Base-by-base conservation (phyloP, 1,140 invertebrate species). In the Phenacoccus solenopsis region DNA sequence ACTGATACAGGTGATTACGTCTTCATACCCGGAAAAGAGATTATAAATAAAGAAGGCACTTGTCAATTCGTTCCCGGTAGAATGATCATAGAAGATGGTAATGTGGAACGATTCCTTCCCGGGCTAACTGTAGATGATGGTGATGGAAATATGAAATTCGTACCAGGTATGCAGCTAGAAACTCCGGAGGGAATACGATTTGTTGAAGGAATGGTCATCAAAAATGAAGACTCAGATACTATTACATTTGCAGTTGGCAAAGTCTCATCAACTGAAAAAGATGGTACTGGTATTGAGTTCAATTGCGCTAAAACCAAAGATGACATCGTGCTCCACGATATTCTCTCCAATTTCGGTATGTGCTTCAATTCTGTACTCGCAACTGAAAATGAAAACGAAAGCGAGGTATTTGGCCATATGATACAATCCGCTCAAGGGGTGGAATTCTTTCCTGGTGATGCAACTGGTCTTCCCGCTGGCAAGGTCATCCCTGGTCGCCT, bases 401-500 rank as follows among this genome's bases (percentile, higher is more conserved):
- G 83, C 7, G 83, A 85, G 73, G 82, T 86, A 0, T 87, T 85
- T 74, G 87, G 87, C 12, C 84, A 88, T 74, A 86, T 89, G 81
- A 79, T 88, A 0, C 86, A 88, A 76, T 86, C 85, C 0, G 77
- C 81, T 12, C 82, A 84, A 71, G 86, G 86, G 0, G 84, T 88
- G 7, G 86, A 88, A 76, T 90, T 90, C 76, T 84, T 86, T 72
- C 86, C 87, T 0, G 86, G 85, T n/a, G 78, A 77, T 25, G 74
- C 75, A 3, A 77, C 76, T 70, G 79, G 78, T 28, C 72, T 79
- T 10, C 79, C 80, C 0, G 78, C 79, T 30, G 85, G 84, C 0
- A 85, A 86, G 76, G 82, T 88, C 28, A 84, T 89, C 24, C 85
- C 87, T 0, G 87, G 87, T 28, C 82, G 86, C 73, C 77, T 88